phyloP scores from a whole-genome alignment of 2,888 invertebrate species.

The Teleiodes luculella region DNA sequence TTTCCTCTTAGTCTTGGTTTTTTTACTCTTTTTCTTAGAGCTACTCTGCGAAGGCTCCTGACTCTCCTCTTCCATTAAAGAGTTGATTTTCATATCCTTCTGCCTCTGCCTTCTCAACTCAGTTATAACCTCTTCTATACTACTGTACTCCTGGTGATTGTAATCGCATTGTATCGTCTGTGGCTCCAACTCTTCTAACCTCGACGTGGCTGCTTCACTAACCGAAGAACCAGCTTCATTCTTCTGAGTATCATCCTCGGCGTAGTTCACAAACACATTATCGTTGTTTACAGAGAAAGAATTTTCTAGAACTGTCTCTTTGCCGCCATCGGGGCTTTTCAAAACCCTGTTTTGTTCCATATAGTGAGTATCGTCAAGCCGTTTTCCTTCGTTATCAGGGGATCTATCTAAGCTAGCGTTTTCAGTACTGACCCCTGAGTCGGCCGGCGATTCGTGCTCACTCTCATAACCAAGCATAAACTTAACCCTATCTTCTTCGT shows the following conservation, averaged over 20 bases:
- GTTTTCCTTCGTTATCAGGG: constrained; percentile 74
- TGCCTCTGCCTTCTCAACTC: constrained; percentile 55
- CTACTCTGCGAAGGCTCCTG: constrained; percentile 43
- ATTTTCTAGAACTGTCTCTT: constrained; percentile 47
- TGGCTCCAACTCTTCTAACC: constrained; percentile 9
- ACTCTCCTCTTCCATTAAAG: constrained; percentile 39
- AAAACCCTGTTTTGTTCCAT: constrained; percentile 70
- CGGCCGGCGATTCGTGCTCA: constrained; percentile 70
- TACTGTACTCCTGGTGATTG: constrained; percentile 47
- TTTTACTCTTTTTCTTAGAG: constrained; percentile 50
- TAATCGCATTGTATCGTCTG: constrained; percentile 20
- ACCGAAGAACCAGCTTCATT: constrained; percentile 64
- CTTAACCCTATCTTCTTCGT: constrained; percentile 56
- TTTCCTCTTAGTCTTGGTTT: constrained; percentile 57
- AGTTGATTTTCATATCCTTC: constrained; percentile 41
- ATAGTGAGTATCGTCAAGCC: constrained; percentile 53
- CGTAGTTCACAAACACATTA: constrained; percentile 63
- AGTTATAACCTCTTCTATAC: constrained; percentile 58
- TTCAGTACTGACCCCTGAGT: constrained; percentile 86
- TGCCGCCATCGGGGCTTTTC: constrained; percentile 47
- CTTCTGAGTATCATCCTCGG: constrained; percentile 53
- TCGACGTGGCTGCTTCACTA: constrained; percentile 32
- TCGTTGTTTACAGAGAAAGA: constrained; percentile 51
- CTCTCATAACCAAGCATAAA: constrained; percentile 73
- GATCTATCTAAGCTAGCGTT: constrained; percentile 84